These are phyloP conservation scores for Corythaixoides concolor DNA, from an alignment of 2,113 vertebrate genomes.

Conservation along the genomic window DNA sequence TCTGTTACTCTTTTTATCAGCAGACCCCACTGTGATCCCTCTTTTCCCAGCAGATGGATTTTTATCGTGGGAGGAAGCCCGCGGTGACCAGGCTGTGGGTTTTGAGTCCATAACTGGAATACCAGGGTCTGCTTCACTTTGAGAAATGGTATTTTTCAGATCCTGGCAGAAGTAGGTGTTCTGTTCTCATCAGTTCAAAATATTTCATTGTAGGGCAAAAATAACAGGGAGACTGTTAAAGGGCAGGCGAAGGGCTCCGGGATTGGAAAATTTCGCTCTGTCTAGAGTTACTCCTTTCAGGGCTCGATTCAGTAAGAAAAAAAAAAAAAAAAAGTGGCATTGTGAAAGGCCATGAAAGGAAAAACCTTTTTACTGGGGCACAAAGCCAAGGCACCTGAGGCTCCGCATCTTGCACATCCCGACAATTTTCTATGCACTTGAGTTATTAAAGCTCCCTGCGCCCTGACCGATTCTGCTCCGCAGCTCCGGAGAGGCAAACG, in stretches of 20 bases:
- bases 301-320: not conserved
- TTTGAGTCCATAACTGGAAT: not conserved
- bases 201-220: not conserved
- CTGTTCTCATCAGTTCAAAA: not conserved
- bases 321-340: not conserved
- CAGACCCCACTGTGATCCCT: not conserved
- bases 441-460: not conserved
- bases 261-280: not conserved
- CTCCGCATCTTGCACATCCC: not conserved
- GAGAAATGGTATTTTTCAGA: not conserved
- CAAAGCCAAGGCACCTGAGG: not conserved
- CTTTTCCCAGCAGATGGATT: not conserved
- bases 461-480: accelerated
- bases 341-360: not conserved
- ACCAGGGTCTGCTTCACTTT: not conserved
- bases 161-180: not conserved
- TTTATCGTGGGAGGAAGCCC: not conserved
- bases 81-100: not conserved
- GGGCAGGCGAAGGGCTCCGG: not conserved
- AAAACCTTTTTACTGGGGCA: not conserved
- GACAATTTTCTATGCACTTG: not conserved
- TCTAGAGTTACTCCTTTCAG: not conserved
- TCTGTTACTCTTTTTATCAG: not conserved
- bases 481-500: accelerated
- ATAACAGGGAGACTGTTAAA: not conserved